Evolutionary conservation across 2,797 vertebrate species (phyloP).

Genomic region (Gephyroberyx darwinii): DNA sequence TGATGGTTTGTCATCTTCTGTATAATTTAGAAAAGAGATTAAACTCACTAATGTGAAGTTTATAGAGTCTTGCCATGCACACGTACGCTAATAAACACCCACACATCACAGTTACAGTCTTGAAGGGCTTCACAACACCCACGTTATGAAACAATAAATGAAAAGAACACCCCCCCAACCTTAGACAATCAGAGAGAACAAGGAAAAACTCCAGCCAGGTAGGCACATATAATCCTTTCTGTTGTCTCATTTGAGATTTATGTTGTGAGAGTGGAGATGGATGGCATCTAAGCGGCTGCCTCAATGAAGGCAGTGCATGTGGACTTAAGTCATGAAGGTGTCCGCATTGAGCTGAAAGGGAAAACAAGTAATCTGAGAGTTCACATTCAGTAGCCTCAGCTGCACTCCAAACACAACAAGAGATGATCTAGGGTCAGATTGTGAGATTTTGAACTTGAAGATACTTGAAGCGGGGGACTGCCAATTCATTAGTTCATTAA

Average conservation of each 20-base stretch:
- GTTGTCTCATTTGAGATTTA: slow-evolving; percentile 30
- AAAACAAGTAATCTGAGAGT: slow-evolving; percentile 24
- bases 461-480: no score
- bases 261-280: neutral
- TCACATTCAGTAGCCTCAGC: slow-evolving; percentile 20
- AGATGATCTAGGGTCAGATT: slow-evolving; percentile 7
- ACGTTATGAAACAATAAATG: neutral
- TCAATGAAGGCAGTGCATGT: slow-evolving; percentile 26
- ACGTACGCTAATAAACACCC: neutral
- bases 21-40: neutral
- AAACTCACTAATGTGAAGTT: neutral
- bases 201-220: neutral
- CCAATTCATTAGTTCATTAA: no score
- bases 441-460: no score
- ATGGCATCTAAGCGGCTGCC: slow-evolving; percentile 8
- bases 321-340: slow-evolving; percentile 24
- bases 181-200: no score
- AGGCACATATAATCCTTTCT: slow-evolving; percentile 36
- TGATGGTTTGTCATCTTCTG: neutral
- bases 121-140: no score
- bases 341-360: slow-evolving; percentile 24
- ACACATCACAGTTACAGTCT: neutral
- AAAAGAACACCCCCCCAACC: neutral
- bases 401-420: slow-evolving; percentile 7
- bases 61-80: neutral